Base-by-base conservation (phyloP, 2,888 invertebrate species). In the Teinopalpus imperialis region DNA sequence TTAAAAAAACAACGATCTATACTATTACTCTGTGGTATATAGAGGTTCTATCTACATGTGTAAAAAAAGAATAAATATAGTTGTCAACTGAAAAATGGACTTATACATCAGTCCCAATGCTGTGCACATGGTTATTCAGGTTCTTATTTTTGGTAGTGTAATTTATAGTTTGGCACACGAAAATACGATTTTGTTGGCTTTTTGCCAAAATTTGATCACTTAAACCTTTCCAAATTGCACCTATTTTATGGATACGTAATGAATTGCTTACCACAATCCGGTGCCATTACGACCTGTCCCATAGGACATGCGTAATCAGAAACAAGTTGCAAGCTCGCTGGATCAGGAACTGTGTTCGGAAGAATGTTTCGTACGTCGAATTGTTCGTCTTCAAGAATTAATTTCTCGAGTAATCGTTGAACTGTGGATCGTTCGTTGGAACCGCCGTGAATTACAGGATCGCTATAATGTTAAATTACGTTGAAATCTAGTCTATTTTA, bases 321-420 rank as follows among this genome's bases (percentile, higher is more conserved):
- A 52, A 94, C 92, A n/a, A 98, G 87, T 13, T 91, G 82, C 47
- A 98, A 86, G 1, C 97, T 96, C 5, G 97, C 95, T 45, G 98
- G 96, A 81, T 98, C 98, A 0, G 98, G 97, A 0, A 97, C 94
- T 0, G 98, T 98, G 69, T 98, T 98, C 8, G 98, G 98, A 40
- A 98, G 85, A 63, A 97, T 97, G 67, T 95, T 97, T 63, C 95
- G 92, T 2, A 98, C 97, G 66, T 97, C 97, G 72, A 98, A 97
- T 76, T 97, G 96, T 82, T 97, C 97, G 76, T 97, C 95, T 86
- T 98, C 97, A 51, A 98, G 90, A 56, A 98, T 97, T 1, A 98
- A 90, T 75, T 94, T 95, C 81, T 98, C 96, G 59, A 98, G 87
- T 48, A 98, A 90, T 45, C 93, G 90, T 71, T 97, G 93, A 0